Evolutionary conservation across 2,888 invertebrate genomes (phyloP).

Genomic region (Sesia apiformis): DNA sequence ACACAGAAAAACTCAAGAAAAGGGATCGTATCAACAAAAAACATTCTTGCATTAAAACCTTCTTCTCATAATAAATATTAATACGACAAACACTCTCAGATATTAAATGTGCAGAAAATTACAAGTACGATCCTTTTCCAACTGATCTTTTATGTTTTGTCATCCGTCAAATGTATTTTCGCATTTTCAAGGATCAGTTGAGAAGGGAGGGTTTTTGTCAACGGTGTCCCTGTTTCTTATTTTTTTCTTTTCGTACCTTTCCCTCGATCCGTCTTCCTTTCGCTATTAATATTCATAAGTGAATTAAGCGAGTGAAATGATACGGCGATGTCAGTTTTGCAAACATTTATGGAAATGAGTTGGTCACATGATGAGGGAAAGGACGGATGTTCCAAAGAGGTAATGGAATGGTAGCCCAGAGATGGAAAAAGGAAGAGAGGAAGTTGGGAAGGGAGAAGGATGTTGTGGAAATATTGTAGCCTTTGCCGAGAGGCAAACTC

Average conservation of each 20-base stretch:
- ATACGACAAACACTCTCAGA: constrained; percentile 43
- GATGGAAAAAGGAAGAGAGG: too few species aligned
- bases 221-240: constrained; percentile 37
- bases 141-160: constrained; percentile 56
- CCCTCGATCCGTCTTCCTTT: constrained; percentile 29
- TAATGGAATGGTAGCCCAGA: too few species aligned
- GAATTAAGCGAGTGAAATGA: constrained; percentile 52
- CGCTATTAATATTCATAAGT: constrained; percentile 71
- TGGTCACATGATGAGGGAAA: too few species aligned
- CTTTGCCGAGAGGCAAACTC: too few species aligned
- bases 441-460: too few species aligned
- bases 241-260: constrained; percentile 28
- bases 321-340: too few species aligned
- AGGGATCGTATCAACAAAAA: constrained; percentile 23
- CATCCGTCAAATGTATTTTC: constrained; percentile 69
- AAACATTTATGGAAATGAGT: too few species aligned
- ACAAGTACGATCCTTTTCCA: constrained; percentile 26
- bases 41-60: constrained; percentile 1
- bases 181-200: constrained; percentile 5
- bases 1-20: constrained; percentile 12
- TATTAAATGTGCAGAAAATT: constrained; percentile 64
- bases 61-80: constrained; percentile 6
- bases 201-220: constrained; percentile 47
- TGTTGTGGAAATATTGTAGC: too few species aligned
- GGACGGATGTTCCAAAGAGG: too few species aligned